Evolutionary conservation across 2,888 invertebrate species (phyloP), one percentile per base, ranked within the genome.

Genomic region (Drosophila monieri): DNA sequence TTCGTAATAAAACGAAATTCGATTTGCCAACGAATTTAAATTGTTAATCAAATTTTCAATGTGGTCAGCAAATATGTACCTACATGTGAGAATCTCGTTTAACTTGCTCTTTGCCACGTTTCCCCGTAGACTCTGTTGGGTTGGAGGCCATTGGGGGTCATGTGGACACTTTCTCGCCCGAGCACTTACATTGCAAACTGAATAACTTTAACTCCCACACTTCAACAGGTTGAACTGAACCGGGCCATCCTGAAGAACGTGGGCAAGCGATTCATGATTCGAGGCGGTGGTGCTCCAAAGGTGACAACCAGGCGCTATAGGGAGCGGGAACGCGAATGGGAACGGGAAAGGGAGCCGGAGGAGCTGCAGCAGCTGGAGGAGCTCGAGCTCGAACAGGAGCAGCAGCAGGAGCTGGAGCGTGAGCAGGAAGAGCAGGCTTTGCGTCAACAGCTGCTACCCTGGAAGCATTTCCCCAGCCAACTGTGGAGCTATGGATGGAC

Each of bases 191-290:
- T 79, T 83, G 66, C 66, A 57, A 78, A 81, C 23, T 35, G 51
- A 64, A 62, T 78, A 39, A 21, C 62, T 73, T 60, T 67, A 55
- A 54, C 74, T 58, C 43, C 43, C 47, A 18, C 43, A 32, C 66
- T 39, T 53, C 27, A 53, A 57, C 76, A 94, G 92, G 94, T 94
- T 62, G 94, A 94, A 85, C 94, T 94, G 80, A 96, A 96, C 92
- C 93, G 96, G 62, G 94, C 95, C 75, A 94, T 96, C 89, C 92
- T 96, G 84, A 94, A 95, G 89, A 94, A 94, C 75, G 94, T 97
- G 76, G 96, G 96, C 80, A 97, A 97, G 91, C 94, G 96, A 90
- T 80, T 81, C 53, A 57, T 76, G 27, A 51, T 71, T 23, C 73
- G 69, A 10, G 55, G 55, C 59, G 10, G 15, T 12, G 43, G 15